phyloP scores from a whole-genome alignment of 2,888 invertebrate genomes.

The Pseudeuparius sepicola region DNA sequence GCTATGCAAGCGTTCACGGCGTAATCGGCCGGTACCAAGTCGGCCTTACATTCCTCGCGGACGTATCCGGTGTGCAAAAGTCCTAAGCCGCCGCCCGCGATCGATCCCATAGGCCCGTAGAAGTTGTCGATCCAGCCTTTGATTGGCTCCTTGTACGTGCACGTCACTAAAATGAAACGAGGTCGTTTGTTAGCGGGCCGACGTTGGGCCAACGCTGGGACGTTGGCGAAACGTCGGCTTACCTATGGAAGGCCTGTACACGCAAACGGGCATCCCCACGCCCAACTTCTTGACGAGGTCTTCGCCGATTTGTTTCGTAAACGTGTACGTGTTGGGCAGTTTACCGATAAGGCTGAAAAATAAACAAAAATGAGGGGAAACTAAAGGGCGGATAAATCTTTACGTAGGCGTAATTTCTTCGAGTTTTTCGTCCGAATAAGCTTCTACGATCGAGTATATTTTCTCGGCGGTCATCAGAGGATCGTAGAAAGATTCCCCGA shows the following conservation, averaged over 20 bases:
- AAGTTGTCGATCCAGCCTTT: conserved; percentile 67
- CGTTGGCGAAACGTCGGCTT: no score
- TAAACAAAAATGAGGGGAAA: background rate
- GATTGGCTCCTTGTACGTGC: conserved; percentile 46
- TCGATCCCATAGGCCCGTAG: conserved; percentile 57
- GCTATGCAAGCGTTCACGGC: conserved; percentile 52
- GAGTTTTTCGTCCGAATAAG: conserved; percentile 35
- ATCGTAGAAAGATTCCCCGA: conserved; percentile 25
- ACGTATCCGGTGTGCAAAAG: conserved; percentile 48
- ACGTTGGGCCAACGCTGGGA: no score
- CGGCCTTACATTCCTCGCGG: conserved; percentile 42
- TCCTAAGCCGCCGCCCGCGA: conserved; percentile 41
- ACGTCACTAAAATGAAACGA: conserved; percentile 41
- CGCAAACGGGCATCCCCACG: conserved; percentile 47
- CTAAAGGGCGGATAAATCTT: conserved; percentile 22
- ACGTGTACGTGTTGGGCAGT: conserved; percentile 65
- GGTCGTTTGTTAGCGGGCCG: no score
- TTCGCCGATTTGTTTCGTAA: conserved; percentile 63
- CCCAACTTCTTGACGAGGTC: conserved; percentile 45
- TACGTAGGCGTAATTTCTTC: conserved; percentile 28
- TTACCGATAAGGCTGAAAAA: conserved; percentile 38
- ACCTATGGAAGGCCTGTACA: conserved; percentile 59
- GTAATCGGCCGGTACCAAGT: conserved; percentile 58
- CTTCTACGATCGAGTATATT: conserved; percentile 29
- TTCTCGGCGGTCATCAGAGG: conserved; percentile 36